Evolutionary conservation across 2,888 invertebrate species (phyloP).

Genomic region (Gortyna flavago): DNA sequence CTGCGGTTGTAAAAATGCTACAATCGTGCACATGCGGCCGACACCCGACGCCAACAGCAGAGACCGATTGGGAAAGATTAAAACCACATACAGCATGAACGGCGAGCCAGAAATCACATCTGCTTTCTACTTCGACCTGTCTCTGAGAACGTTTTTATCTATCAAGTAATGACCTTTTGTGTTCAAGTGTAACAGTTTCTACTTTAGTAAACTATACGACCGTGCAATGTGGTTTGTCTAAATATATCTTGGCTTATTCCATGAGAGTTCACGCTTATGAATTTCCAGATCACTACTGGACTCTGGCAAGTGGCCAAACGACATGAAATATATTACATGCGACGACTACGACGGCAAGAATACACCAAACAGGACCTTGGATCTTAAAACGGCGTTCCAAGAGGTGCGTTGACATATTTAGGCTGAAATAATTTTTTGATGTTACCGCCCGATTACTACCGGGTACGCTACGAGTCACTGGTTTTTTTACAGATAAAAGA

Average conservation of each 20-base stretch:
- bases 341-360: conserved; percentile 94
- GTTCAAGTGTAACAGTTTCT: conserved; percentile 76
- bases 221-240: conserved; percentile 80
- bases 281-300: conserved; percentile 92
- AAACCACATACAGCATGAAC: conserved; percentile 93
- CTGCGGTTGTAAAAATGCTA: conserved; percentile 94
- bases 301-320: conserved; percentile 93
- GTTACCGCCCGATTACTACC: conserved; percentile 36
- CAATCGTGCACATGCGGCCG: conserved; percentile 94
- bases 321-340: conserved; percentile 93
- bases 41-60: conserved; percentile 92
- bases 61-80: conserved; percentile 92
- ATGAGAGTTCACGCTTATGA: conserved; percentile 83
- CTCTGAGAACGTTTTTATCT: conserved; percentile 92
- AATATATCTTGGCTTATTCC: conserved; percentile 85
- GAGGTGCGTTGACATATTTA: conserved; percentile 88
- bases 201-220: conserved; percentile 76
- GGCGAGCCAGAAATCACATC: conserved; percentile 93
- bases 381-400: conserved; percentile 92
- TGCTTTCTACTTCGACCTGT: conserved; percentile 97
- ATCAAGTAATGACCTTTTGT: conserved; percentile 91
- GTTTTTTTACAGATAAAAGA: conserved; percentile 88
- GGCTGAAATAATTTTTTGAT: conserved; percentile 32
- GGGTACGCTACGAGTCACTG: conserved; percentile 26
- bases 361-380: conserved; percentile 93